These are phyloP conservation scores for Carettochelys insculpta DNA, from an alignment of 2,113 vertebrate genomes.

Conservation along the genomic window DNA sequence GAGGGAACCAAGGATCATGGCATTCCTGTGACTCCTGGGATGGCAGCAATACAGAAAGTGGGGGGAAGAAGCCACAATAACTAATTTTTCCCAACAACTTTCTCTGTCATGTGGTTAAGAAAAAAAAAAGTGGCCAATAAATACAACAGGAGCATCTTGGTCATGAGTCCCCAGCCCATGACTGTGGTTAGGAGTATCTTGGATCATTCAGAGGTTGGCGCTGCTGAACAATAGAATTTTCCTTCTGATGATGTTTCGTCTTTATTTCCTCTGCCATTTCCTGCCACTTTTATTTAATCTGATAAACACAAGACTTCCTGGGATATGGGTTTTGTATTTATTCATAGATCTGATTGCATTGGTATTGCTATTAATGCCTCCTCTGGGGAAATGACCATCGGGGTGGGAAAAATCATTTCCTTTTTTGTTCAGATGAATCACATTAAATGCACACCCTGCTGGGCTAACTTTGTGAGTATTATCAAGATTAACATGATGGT, in stretches of 20 bases:
- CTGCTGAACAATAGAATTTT: too few relatives aligned
- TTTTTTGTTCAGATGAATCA: background rate
- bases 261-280: conserved; percentile 18
- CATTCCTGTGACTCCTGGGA: background rate
- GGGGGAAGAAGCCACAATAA: background rate
- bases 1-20: background rate
- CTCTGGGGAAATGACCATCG: background rate
- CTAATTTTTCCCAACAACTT: background rate
- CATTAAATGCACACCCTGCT: background rate
- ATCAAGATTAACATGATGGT: background rate
- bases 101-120: background rate
- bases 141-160: background rate
- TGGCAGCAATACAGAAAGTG: background rate
- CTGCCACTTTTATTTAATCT: conserved; percentile 1
- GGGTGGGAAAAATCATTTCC: background rate
- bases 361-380: background rate
- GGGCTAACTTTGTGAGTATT: background rate
- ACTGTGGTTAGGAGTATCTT: background rate
- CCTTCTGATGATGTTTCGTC: conserved; percentile 8
- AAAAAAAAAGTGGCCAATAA: background rate
- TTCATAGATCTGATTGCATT: background rate
- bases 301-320: conserved; percentile 39
- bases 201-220: conserved; percentile 18
- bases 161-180: background rate
- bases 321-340: conserved; percentile 17